Evolutionary conservation across 2,113 vertebrate species (phyloP).

Genomic region (Otolemur garnettii): DNA sequence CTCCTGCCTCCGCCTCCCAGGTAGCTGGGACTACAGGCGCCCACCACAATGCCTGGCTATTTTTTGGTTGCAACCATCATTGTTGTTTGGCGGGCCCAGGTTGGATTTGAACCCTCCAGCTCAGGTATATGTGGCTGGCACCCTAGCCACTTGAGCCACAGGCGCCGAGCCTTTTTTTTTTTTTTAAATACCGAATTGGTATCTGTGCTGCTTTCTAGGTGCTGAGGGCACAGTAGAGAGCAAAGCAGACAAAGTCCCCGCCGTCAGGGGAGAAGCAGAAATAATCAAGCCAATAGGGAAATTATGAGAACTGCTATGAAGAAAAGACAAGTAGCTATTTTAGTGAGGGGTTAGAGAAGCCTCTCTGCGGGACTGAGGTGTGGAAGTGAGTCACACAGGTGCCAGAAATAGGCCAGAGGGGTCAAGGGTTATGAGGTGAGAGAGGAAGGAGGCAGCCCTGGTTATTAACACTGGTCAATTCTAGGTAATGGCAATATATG

Average conservation of each 20-base stretch:
- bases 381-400: not conserved
- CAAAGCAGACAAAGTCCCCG: not conserved
- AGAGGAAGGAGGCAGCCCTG: not conserved
- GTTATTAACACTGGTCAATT: not conserved
- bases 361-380: not conserved
- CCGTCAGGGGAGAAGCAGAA: not conserved
- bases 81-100: too few species aligned
- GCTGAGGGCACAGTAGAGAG: not conserved
- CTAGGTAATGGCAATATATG: not conserved
- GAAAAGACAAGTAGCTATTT: not conserved
- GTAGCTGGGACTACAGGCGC: too few species aligned
- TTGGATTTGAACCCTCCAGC: too few species aligned
- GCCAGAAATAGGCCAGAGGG: not conserved
- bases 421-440: not conserved
- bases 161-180: not conserved
- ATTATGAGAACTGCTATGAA: not conserved
- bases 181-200: not conserved
- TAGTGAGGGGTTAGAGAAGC: not conserved
- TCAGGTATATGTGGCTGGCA: too few species aligned
- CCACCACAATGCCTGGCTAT: too few species aligned
- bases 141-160: not conserved
- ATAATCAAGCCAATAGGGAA: not conserved
- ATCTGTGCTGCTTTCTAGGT: not conserved
- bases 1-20: too few species aligned
- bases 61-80: too few species aligned